phyloP scores from a whole-genome alignment of 2,888 invertebrate genomes.

The Byasa hedistus region DNA sequence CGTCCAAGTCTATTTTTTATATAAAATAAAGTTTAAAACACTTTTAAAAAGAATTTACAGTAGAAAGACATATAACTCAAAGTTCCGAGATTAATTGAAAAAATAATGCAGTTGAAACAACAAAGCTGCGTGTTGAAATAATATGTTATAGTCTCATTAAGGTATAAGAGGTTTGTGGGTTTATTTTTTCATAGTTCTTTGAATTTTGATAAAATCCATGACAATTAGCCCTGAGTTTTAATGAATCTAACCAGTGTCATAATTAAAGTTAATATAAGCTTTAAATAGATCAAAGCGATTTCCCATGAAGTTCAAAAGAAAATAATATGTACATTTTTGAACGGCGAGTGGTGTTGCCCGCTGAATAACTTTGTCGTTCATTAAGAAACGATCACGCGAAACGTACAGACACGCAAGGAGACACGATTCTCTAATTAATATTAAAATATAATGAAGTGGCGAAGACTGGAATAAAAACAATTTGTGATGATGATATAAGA shows the following conservation, averaged over 20 bases:
- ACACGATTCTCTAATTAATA: slow-evolving; percentile 26
- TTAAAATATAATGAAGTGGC: slow-evolving; percentile 26
- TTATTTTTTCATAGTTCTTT: background rate
- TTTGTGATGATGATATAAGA: slow-evolving; percentile 12
- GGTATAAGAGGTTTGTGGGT: too few relatives aligned
- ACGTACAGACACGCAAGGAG: slow-evolving; percentile 23
- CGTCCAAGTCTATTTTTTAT: too few relatives aligned
- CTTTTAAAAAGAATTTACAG: too few relatives aligned
- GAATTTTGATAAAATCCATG: background rate
- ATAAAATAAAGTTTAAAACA: background rate
- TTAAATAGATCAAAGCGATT: too few relatives aligned
- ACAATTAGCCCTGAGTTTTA: background rate
- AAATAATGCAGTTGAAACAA: background rate
- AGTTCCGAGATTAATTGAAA: too few relatives aligned
- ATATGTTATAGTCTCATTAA: background rate
- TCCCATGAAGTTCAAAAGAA: background rate
- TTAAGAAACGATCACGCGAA: slow-evolving; percentile 27
- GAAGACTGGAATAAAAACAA: slow-evolving; percentile 5
- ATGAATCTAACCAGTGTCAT: background rate
- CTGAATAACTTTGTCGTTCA: slow-evolving; percentile 4
- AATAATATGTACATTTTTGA: background rate
- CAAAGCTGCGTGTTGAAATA: background rate
- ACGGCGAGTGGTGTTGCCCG: background rate
- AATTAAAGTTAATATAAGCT: too few relatives aligned
- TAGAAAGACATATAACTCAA: too few relatives aligned